Evolutionary conservation across 2,797 vertebrate genomes (phyloP).

Genomic region (Vespertilio murinus): DNA sequence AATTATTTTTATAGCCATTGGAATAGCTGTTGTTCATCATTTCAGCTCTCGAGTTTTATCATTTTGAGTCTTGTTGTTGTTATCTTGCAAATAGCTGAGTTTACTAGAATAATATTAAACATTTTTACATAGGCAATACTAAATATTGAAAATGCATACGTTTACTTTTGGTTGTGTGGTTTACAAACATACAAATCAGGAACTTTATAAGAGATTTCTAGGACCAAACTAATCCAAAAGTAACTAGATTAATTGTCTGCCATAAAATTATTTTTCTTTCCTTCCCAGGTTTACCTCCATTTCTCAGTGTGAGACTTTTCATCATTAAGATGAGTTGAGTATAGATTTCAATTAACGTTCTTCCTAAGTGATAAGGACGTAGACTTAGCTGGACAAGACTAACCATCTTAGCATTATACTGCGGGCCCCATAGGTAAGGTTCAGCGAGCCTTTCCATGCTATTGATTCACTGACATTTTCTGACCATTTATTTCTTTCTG

Average conservation of each 20-base stretch:
- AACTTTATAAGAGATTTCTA: background rate
- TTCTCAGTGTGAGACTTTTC: conserved; percentile 40
- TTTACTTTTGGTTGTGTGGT: background rate
- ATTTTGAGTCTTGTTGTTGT: background rate
- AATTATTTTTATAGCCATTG: background rate
- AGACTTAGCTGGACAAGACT: conserved; percentile 31
- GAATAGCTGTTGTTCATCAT: background rate
- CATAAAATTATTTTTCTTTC: conserved; percentile 36
- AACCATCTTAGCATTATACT: background rate
- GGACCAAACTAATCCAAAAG: background rate
- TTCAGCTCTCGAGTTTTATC: background rate
- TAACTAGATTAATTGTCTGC: background rate
- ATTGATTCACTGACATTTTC: background rate
- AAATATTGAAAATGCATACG: background rate
- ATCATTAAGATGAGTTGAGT: conserved; percentile 37
- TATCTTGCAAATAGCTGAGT: background rate
- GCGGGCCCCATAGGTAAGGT: conserved; percentile 22
- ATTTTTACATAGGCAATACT: background rate
- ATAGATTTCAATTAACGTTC: background rate
- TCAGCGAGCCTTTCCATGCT: background rate
- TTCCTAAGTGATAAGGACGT: conserved; percentile 10
- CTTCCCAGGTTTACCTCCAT: conserved; percentile 44
- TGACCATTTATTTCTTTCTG: background rate
- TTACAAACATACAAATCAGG: background rate
- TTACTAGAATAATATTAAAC: background rate